Evolutionary conservation across 2,888 invertebrate genomes (phyloP), one percentile per base, ranked within the genome.

Genomic region (Netelia melanura): DNA sequence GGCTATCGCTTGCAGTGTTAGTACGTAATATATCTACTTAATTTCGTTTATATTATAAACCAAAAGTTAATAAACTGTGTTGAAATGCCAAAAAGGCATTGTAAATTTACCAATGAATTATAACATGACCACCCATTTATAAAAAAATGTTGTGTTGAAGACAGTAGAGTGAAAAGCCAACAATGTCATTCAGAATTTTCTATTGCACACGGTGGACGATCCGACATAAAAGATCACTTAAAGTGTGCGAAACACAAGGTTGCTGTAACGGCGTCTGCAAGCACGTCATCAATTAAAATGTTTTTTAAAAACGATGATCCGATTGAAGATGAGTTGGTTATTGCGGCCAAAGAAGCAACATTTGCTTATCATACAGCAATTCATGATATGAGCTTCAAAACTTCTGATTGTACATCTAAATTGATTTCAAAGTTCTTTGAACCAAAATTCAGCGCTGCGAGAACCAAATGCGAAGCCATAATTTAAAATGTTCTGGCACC

Each of bases 291-390:
- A n/a, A 1, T 61, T 17, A 54, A 3, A 70, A 25, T 68, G 44
- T 70, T 58, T 70, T 78, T 78, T 58, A 43, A 61, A 58, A 30
- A 56, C 54, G 67, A 70, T 38, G 38, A 70, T 54, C 86, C 83
- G 64, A 81, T 80, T 44, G 81, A 84, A 44, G 86, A 75, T 23
- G 87, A 89, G 84, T 84, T 86, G 61, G 80, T 89, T 43, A 68
- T 89, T 52, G 88, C 89, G 65, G 61, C 83, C 80, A 72, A 85
- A 38, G 88, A 89, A 87, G 88, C 87, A 54, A 67, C 84, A 70
- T 89, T 83, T 82, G 86, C 89, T 77, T 90, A 87, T 87, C 89
- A 90, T 86, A 87, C 89, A 25, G 83, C 88, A 76, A 64, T 83
- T 25, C 89, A 89, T 70, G 88, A 88, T 76, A 87, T 87, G 81